A percentile compares a stretch with the other conserved stretches of the same genome.
These are phyloP conservation scores for Selenia dentaria DNA, from an alignment of 2,888 invertebrate genomes.

Conservation along the genomic window DNA sequence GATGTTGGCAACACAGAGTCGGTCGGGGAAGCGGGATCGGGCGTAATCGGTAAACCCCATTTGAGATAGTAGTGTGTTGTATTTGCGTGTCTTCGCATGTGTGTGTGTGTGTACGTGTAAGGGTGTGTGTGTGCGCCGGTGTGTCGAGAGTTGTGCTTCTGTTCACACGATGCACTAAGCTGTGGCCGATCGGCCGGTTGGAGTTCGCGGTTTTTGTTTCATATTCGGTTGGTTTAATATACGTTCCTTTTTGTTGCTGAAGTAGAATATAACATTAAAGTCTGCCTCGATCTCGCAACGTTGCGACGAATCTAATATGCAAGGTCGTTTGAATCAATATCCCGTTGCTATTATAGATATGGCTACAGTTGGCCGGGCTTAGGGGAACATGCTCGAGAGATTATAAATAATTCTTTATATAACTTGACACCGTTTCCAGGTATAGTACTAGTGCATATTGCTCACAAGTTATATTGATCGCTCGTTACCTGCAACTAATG, in stretches of 20 bases:
- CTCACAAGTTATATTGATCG: no score
- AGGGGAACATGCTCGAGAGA: no score
- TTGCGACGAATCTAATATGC: neutral
- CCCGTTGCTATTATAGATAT: no score
- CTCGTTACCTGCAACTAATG: no score
- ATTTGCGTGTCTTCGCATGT: conserved; percentile 34
- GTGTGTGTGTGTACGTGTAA: conserved; percentile 30
- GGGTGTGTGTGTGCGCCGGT: conserved; percentile 29
- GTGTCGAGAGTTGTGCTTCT: conserved; percentile 2
- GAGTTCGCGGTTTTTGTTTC: conserved; percentile 3
- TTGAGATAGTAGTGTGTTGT: conserved; percentile 53
- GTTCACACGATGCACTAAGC: conserved; percentile 13
- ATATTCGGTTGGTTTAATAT: no score
- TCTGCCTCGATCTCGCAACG: neutral
- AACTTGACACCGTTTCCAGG: no score
- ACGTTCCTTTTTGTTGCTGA: no score
- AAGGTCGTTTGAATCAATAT: no score
- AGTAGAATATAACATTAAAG: no score
- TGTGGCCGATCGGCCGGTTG: conserved; percentile 5
- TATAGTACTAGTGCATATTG: no score
- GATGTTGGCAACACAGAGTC: conserved; percentile 21
- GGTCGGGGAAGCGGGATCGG: conserved; percentile 28
- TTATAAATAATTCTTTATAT: no score
- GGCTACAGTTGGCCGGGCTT: no score
- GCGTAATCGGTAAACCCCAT: conserved; percentile 65